Conservation (phyloP, 1,140 invertebrate species). For the Trypoxylus dichotomus region DNA sequence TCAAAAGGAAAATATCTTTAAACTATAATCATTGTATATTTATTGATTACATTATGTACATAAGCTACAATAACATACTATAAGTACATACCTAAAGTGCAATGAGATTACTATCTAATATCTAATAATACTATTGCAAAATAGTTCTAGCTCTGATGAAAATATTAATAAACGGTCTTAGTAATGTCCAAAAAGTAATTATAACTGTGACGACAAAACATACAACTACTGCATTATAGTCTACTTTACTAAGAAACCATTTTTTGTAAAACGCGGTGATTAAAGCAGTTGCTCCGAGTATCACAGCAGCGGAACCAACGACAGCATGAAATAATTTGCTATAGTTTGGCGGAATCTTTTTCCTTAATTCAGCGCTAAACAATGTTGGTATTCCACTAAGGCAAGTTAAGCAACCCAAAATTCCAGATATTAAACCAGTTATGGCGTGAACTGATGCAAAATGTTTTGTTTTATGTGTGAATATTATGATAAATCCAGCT, state of each 20-base stretch:
- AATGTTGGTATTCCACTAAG: slow-evolving; percentile 11
- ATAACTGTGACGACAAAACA: not conserved
- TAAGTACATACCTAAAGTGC: no score
- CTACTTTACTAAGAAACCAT: not conserved
- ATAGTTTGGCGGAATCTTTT: not conserved
- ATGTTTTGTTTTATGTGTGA: not conserved
- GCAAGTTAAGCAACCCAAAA: not conserved
- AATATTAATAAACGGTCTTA: slow-evolving; percentile 11
- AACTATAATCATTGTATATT: no score
- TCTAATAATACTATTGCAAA: not conserved
- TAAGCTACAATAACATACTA: no score
- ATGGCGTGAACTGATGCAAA: slow-evolving; percentile 24
- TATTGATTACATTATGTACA: no score
- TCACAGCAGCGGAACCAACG: not conserved
- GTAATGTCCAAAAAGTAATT: not conserved
- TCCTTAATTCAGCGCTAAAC: slow-evolving; percentile 6
- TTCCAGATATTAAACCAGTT: slow-evolving; percentile 18
- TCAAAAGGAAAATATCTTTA: no score
- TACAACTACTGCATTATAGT: not conserved
- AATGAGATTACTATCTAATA: not conserved
- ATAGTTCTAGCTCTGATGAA: slow-evolving; percentile 12
- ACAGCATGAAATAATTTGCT: slow-evolving; percentile 26
- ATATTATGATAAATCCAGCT: slow-evolving; percentile 13
- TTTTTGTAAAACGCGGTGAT: slow-evolving; percentile 10
- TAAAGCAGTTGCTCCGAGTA: not conserved